Evolutionary conservation across 2,113 vertebrate genomes (phyloP).

Genomic region (Colossoma macropomum): DNA sequence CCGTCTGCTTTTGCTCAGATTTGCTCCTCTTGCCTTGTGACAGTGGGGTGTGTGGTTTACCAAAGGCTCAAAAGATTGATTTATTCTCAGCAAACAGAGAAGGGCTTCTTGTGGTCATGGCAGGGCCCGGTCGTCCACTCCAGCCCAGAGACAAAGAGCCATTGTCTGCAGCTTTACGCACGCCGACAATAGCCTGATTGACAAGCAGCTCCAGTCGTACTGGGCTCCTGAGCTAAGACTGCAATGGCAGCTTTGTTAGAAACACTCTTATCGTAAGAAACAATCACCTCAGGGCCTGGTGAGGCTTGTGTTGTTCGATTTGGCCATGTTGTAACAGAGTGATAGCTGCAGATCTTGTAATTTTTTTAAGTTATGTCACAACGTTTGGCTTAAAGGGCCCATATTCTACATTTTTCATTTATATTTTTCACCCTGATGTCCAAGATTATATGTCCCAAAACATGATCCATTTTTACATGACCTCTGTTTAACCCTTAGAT

Average conservation of each 20-base stretch:
- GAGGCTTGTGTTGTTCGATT: constrained; percentile 34
- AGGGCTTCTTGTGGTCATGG: constrained; percentile 61
- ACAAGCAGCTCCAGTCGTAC: constrained; percentile 59
- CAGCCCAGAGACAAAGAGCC: constrained; percentile 62
- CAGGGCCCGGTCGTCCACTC: constrained; percentile 55
- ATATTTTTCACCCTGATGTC: too few relatives aligned
- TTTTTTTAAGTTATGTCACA: too few relatives aligned
- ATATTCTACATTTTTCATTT: too few relatives aligned
- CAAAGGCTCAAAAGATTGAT: constrained; percentile 66
- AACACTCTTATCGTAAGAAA: constrained; percentile 70
- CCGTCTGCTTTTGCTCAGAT: constrained; percentile 45
- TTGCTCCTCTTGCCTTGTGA: constrained; percentile 55
- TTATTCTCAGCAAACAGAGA: constrained; percentile 64
- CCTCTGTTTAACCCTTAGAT: too few relatives aligned
- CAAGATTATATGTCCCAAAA: too few relatives aligned
- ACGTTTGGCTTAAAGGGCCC: too few relatives aligned
- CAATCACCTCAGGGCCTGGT: constrained; percentile 66
- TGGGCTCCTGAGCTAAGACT: constrained; percentile 55
- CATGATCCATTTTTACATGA: too few relatives aligned
- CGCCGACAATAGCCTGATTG: constrained; percentile 67
- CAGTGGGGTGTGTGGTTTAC: constrained; percentile 60
- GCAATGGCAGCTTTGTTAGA: constrained; percentile 76
- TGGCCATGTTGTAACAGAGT: constrained; percentile 14
- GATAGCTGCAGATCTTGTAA: not conserved
- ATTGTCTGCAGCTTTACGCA: constrained; percentile 62